Evolutionary conservation across 35 echinoderm and acorn worm species (phyloP).

Genomic region (Eucidaris tribuloides): DNA sequence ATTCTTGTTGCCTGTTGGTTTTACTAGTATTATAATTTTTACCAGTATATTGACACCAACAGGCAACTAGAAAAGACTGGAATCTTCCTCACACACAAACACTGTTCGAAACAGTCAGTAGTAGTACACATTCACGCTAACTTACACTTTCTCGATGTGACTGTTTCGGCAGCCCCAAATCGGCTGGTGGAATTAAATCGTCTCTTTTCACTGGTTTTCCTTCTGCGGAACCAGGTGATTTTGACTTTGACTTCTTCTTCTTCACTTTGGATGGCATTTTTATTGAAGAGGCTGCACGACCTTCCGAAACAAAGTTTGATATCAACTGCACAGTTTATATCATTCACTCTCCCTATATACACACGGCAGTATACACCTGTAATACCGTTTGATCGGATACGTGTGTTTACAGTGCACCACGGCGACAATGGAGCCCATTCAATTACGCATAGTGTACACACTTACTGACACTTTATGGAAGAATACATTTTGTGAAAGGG

Average conservation of each 20-base stretch:
- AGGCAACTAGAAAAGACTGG: background rate
- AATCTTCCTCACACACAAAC: background rate
- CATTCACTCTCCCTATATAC: too few species aligned
- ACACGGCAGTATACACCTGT: too few species aligned
- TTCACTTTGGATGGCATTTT: conserved; percentile 21
- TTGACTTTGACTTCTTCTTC: conserved; percentile 8
- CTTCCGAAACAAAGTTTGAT: too few species aligned
- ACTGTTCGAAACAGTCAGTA: background rate
- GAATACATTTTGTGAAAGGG: too few species aligned
- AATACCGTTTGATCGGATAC: too few species aligned
- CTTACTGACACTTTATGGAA: too few species aligned
- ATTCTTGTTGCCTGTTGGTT: background rate
- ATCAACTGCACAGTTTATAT: too few species aligned
- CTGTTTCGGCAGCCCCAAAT: background rate
- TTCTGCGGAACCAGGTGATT: conserved; percentile 9
- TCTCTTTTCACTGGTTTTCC: too few species aligned
- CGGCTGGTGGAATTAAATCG: background rate
- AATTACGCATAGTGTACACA: too few species aligned
- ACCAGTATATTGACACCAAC: background rate
- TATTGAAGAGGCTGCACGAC: too few species aligned
- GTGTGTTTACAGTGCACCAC: too few species aligned
- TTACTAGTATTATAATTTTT: background rate
- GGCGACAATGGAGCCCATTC: too few species aligned
- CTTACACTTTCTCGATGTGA: conserved; percentile 31
- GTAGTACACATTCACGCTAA: background rate